Conservation (phyloP, 2,797 vertebrate species). For the Chrysocyon brachyurus region DNA sequence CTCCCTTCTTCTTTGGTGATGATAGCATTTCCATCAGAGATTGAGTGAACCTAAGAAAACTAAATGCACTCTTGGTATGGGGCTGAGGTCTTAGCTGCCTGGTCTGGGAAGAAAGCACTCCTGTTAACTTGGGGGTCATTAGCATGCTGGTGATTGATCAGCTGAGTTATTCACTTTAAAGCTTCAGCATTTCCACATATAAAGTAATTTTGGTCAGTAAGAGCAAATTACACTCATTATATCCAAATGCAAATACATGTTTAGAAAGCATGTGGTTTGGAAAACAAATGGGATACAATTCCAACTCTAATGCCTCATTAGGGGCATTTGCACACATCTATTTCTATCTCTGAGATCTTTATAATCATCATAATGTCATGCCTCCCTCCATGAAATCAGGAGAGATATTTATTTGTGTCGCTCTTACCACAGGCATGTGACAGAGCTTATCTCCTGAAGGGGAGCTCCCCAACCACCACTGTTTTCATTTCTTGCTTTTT, state of each 20-base stretch:
- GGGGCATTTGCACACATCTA: not conserved
- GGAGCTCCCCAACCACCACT: not conserved
- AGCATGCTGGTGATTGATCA: conserved; percentile 59
- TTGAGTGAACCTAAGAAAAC: not conserved
- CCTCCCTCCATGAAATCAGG: not conserved
- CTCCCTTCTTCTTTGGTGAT: not conserved
- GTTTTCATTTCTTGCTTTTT: conserved; percentile 36
- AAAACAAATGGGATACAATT: conserved; percentile 66
- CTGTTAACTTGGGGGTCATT: conserved; percentile 57
- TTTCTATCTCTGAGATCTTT: conserved; percentile 44
- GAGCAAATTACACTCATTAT: conserved; percentile 76
- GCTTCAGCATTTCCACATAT: conserved; percentile 78
- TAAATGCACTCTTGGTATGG: not conserved
- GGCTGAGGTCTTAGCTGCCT: not conserved
- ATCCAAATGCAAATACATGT: conserved; percentile 66
- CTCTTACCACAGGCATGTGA: not conserved
- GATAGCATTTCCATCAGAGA: not conserved
- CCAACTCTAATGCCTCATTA: not conserved
- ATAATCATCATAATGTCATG: conserved; percentile 3
- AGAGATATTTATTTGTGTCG: conserved; percentile 30
- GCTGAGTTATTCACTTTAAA: conserved; percentile 72
- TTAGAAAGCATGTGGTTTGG: conserved; percentile 74
- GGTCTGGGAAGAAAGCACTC: not conserved
- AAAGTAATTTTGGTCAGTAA: conserved; percentile 75
- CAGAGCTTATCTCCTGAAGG: not conserved